Evolutionary conservation across 2,113 vertebrate species (phyloP), one percentile per base, ranked within the genome.

Genomic region (Triplophysa rosa): DNA sequence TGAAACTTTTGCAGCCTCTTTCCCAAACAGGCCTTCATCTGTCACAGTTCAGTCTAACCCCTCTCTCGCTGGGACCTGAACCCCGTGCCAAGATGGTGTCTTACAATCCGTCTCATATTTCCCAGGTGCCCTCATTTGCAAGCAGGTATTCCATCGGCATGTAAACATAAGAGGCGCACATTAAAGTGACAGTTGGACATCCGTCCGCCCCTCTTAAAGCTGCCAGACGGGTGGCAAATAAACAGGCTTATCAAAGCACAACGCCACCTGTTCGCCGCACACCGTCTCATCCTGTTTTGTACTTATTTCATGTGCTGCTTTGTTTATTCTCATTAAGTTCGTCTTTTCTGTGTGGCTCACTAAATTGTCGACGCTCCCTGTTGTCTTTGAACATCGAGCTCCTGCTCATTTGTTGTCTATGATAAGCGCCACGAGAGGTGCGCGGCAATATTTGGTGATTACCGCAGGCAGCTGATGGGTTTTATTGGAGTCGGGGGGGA

Each of bases 281-380:
- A 70, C 37, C 56, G 66, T 79, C 72, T 74, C 70, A 81, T 81
- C 79, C 65, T 69, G 10, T 73, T 70, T 74, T 78, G 56, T 78
- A 62, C 77, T 81, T 78, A 49, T 74, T 65, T 68, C 47, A 73
- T 47, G 33, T 56, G 37, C 62, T 40, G 64, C 82, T 79, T 62
- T 63, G 61, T 80, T 84, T 77, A 54, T 79, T 61, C 80, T 82
- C 80, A 81, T 84, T 82, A 84, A 52, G 65, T 4, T 47, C 40
- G 42, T 62, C 63, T 84, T 78, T 80, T 56, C 65, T 75, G 68
- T 64, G 70, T 75, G 79, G 74, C 79, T 81, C 74, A 84, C 54
- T n/a, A 8, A 23, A 54, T 70, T 23, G 42, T 63, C 9, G 40
- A 75, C 19, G 59, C 23, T 75, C 47, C 74, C 61, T 1, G 45